Evolutionary conservation across 2,797 vertebrate genomes (phyloP).

Genomic region (Lithobates sylvaticus): DNA sequence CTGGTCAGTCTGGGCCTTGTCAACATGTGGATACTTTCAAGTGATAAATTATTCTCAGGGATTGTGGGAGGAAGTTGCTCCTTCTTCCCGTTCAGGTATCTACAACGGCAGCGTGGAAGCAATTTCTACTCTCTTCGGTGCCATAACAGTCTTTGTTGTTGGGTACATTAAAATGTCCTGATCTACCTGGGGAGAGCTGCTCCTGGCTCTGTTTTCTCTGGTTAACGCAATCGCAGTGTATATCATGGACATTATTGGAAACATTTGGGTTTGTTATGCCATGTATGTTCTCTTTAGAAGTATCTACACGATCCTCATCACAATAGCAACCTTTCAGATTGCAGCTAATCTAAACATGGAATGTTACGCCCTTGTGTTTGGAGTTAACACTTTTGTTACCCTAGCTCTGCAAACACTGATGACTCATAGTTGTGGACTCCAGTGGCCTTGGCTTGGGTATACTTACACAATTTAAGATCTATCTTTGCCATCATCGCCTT

Average conservation of each 20-base stretch:
- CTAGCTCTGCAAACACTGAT: constrained; percentile 88
- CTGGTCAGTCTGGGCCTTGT: constrained; percentile 95
- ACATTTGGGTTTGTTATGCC: constrained; percentile 92
- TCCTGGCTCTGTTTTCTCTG: constrained; percentile 84
- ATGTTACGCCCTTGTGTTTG: constrained; percentile 93
- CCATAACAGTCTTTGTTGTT: constrained; percentile 87
- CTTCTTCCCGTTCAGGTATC: constrained; percentile 76
- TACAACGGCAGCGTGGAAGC: constrained; percentile 96
- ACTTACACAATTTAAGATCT: constrained; percentile 91
- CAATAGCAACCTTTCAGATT: constrained; percentile 93
- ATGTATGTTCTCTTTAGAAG: constrained; percentile 91
- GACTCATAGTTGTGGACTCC: constrained; percentile 90
- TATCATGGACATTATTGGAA: constrained; percentile 80
- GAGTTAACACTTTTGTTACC: constrained; percentile 91
- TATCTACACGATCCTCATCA: constrained; percentile 96
- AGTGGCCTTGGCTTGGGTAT: constrained; percentile 86
- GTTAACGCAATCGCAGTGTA: constrained; percentile 87
- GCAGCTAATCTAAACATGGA: constrained; percentile 90
- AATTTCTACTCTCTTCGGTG: constrained; percentile 88
- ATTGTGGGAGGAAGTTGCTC: constrained; percentile 88
- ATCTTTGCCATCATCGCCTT: constrained; percentile 85
- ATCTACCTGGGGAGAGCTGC: constrained; percentile 89
- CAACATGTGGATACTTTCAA: constrained; percentile 95
- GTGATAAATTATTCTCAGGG: constrained; percentile 90
- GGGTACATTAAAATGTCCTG: constrained; percentile 87